Percentiles rank a stretch among this genome's conserved stretches.
Conservation (phyloP, 2,113 vertebrate genomes). For the Leuciscus idus region DNA sequence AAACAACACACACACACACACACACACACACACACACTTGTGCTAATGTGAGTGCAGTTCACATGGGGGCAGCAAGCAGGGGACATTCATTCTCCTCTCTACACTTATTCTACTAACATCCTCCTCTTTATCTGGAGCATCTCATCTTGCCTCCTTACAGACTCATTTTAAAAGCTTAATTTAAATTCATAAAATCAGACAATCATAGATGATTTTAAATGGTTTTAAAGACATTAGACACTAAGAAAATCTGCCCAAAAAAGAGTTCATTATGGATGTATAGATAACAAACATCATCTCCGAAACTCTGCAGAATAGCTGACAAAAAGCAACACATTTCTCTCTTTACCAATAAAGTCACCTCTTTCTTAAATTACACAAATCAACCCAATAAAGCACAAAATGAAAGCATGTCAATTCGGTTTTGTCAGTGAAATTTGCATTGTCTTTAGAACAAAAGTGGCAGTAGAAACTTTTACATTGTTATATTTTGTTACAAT, state of each 20-base stretch:
- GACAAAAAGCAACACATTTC: background rate
- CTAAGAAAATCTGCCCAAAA: background rate
- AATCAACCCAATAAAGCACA: background rate
- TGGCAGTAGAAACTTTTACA: background rate
- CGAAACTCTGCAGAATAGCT: background rate
- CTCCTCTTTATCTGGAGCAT: slow-evolving; percentile 4
- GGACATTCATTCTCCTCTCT: slow-evolving; percentile 15
- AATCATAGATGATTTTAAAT: background rate
- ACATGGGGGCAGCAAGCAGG: background rate
- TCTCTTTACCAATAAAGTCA: background rate
- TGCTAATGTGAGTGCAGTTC: background rate
- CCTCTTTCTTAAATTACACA: background rate
- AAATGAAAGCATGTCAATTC: background rate
- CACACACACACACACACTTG: slow-evolving; percentile 27
- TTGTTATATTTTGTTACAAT: no score
- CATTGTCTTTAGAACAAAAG: background rate
- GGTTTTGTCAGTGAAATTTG: background rate
- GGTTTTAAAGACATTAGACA: background rate
- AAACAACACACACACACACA: slow-evolving; percentile 26
- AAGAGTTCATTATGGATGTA: background rate
- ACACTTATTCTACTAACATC: slow-evolving; percentile 9
- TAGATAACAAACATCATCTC: background rate
- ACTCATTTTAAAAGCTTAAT: background rate
- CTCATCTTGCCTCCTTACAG: background rate
- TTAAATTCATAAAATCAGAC: background rate